phyloP scores from a whole-genome alignment of 2,888 invertebrate species.

The Trissolcus japonicus region DNA sequence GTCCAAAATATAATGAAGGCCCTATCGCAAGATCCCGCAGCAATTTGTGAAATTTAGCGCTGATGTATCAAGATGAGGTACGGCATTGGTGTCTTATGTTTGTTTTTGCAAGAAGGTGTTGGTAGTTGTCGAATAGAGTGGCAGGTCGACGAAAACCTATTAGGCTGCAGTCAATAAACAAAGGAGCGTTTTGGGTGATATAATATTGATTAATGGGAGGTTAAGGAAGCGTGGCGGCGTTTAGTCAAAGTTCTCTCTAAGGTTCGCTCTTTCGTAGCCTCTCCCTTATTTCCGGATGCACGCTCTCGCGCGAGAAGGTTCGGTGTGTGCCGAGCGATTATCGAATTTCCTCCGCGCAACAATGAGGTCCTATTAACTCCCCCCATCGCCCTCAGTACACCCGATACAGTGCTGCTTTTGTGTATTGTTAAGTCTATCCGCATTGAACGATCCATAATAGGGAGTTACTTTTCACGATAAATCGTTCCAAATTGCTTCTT shows the following conservation, averaged over 20 bases:
- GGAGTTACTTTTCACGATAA: slow-evolving; percentile 73
- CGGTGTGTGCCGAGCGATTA: slow-evolving; percentile 76
- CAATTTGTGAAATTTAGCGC: slow-evolving; percentile 41
- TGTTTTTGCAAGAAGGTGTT: slow-evolving; percentile 55
- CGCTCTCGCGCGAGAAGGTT: slow-evolving; percentile 63
- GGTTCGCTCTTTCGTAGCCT: slow-evolving; percentile 62
- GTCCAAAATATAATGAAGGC: slow-evolving; percentile 20
- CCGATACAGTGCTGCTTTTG: slow-evolving; percentile 71
- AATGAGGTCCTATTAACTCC: slow-evolving; percentile 77
- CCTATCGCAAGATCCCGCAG: slow-evolving; percentile 23
- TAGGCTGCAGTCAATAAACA: slow-evolving; percentile 76
- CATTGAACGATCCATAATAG: slow-evolving; percentile 74
- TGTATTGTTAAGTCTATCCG: slow-evolving; percentile 76
- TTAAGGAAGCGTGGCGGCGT: slow-evolving; percentile 76
- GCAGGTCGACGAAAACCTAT: slow-evolving; percentile 73
- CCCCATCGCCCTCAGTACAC: slow-evolving; percentile 68
- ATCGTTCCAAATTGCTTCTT: slow-evolving; percentile 70
- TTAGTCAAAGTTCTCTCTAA: slow-evolving; percentile 76
- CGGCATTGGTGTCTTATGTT: slow-evolving; percentile 38
- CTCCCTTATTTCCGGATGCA: slow-evolving; percentile 61
- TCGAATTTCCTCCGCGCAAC: slow-evolving; percentile 76
- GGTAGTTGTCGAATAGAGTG: slow-evolving; percentile 59
- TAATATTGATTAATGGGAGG: slow-evolving; percentile 77
- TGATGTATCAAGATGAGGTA: slow-evolving; percentile 51
- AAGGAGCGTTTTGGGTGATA: slow-evolving; percentile 76